A percentile compares a stretch with the other conserved stretches of the same genome.
Evolutionary conservation across 2,113 vertebrate genomes (phyloP).

Genomic region (western clawed frog (Xenopus tropicalis)): DNA sequence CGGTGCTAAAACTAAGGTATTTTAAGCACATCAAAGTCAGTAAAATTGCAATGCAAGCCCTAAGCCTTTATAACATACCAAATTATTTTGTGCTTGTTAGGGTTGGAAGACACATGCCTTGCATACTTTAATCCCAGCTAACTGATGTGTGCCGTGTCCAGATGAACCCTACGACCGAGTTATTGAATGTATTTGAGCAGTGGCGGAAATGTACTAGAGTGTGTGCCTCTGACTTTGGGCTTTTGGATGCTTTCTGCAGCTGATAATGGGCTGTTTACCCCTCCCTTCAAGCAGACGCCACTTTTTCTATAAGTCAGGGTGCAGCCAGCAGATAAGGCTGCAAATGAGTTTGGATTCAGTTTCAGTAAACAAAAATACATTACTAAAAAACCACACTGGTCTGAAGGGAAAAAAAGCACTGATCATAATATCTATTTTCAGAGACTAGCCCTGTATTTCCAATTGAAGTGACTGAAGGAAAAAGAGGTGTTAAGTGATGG

Average conservation of each 20-base stretch:
- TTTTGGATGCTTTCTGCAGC: conserved; percentile 12
- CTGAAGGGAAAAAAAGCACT: neutral
- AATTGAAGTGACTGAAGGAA: neutral
- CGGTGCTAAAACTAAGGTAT: too few species aligned
- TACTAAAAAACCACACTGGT: neutral
- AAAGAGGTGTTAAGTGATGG: conserved; percentile 5
- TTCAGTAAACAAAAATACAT: conserved; percentile 9
- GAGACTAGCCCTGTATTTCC: neutral
- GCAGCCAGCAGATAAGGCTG: conserved; percentile 32
- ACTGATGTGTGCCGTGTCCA: neutral
- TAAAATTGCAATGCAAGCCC: too few species aligned
- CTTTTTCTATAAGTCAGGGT: conserved; percentile 9
- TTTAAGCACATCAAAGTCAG: too few species aligned
- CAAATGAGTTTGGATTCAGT: conserved; percentile 17
- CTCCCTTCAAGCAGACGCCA: neutral
- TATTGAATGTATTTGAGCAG: neutral
- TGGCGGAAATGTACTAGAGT: neutral
- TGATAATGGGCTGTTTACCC: neutral
- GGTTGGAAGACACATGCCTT: neutral
- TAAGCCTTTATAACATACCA: neutral
- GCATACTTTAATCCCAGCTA: neutral
- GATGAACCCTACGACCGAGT: neutral
- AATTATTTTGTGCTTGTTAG: neutral
- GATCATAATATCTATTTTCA: neutral
- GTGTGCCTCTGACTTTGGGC: neutral